phyloP scores from a whole-genome alignment of 2,888 invertebrate species.

The Dicyrtomina minuta region DNA sequence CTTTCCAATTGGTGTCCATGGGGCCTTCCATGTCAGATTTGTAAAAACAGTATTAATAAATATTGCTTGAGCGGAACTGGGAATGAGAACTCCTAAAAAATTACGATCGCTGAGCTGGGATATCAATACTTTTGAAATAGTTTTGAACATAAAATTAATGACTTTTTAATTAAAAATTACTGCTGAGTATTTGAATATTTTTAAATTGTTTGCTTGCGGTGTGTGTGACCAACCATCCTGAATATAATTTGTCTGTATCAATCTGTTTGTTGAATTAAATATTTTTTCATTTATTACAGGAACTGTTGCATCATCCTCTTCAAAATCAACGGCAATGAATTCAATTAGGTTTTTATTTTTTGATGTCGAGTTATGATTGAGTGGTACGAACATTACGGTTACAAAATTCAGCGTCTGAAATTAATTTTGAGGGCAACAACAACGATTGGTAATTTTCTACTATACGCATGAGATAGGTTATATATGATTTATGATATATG shows the following conservation, averaged over 20 bases:
- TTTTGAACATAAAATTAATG: not conserved
- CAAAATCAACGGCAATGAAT: constrained; percentile 23
- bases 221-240: constrained; percentile 9
- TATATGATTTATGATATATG: too few relatives aligned
- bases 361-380: too few relatives aligned
- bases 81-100: constrained; percentile 10
- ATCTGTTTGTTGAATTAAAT: not conserved
- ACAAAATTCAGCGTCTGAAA: constrained; percentile 4
- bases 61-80: constrained; percentile 15
- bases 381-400: constrained; percentile 9
- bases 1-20: not conserved
- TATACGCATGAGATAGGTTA: too few relatives aligned
- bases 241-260: constrained; percentile 13
- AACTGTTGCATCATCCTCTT: constrained; percentile 21
- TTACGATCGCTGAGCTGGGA: too few relatives aligned
- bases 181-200: not conserved
- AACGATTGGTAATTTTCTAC: too few relatives aligned
- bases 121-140: not conserved
- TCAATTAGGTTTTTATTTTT: constrained; percentile 18
- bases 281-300: constrained; percentile 24
- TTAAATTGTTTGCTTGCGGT: not conserved
- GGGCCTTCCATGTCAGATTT: not conserved
- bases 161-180: not conserved
- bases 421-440: too few relatives aligned
- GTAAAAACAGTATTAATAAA: constrained; percentile 2